A percentile compares a stretch with the other conserved stretches of the same genome.
Evolutionary conservation across 2,797 vertebrate species (phyloP).

Genomic region (Choloepus didactylus): DNA sequence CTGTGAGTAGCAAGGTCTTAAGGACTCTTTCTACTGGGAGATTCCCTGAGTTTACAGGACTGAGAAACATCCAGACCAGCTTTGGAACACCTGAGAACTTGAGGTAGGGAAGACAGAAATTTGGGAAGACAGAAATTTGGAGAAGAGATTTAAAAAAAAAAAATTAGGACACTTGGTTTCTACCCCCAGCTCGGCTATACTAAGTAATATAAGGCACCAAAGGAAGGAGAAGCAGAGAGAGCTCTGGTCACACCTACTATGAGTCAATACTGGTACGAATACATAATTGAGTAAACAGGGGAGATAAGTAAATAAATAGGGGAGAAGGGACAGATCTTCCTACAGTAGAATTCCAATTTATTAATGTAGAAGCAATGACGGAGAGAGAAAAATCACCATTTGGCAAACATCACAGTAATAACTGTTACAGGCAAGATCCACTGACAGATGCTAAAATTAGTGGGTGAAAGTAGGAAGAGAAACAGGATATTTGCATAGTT

Average conservation of each 20-base stretch:
- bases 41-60: not conserved
- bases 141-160: not conserved
- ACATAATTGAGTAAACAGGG: not conserved
- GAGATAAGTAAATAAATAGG: not conserved
- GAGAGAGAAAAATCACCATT: not conserved
- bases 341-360: not conserved
- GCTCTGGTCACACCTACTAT: too few species aligned
- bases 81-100: not conserved
- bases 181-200: not conserved
- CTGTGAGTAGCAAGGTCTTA: not conserved
- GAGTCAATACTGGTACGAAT: not conserved
- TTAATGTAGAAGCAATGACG: not conserved
- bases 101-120: not conserved
- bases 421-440: not conserved
- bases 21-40: too few species aligned
- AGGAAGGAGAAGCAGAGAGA: too few species aligned
- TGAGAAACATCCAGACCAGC: not conserved
- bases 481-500: not conserved
- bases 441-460: not conserved
- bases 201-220: not conserved
- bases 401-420: not conserved
- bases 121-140: not conserved
- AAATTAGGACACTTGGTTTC: not conserved
- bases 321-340: not conserved
- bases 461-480: not conserved